Evolutionary conservation across 2,113 vertebrate genomes (phyloP), one percentile per base, ranked within the genome.

Genomic region (Nyctibius bracteatus): DNA sequence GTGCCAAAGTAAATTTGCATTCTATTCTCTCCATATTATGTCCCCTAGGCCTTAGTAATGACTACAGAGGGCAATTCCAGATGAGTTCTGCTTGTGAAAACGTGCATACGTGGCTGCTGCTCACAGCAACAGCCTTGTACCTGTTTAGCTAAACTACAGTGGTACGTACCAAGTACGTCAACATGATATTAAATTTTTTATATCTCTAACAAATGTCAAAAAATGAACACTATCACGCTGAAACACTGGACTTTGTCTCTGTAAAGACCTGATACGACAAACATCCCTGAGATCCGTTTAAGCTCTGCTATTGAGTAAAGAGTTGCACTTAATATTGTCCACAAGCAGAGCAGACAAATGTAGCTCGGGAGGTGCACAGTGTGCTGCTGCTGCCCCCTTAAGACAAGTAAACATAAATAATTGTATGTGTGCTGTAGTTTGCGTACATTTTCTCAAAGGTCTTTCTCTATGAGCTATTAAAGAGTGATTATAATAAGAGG

Each of bases 351-450:
- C 37, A 93, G 80, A 92, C 49, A 92, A 90, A 96, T 68, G 33
- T 12, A 88, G 67, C 51, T 79, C 37, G 77, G 1, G 0, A 92
- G 51, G 43, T 43, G 41, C 94, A 91, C 39, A 89, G 84, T 88
- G 96, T 97, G 96, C 65, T 93, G 95, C 94, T 98, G 97, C 97
- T 98, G 98, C 97, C 98, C 96, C 94, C 98, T 98, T 96, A 97
- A 97, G 98, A 97, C 96, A 97, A 97, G 91, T 87, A 98, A 97
- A 98, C 82, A 97, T 94, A 97, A 98, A 96, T 97, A 97, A 92
- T 90, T 49, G 24, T 58, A 31, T 87, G 8, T n/a, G 49, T 77
- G 11, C 14, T 70, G 51, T 11, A 81, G 15, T 80, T 92, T 41
- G 25, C 86, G 87, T 65, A 57, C 15, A 30, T 92, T 94, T 94